phyloP scores from a whole-genome alignment of 1,140 invertebrate genomes.

The Oreohelix idahoensis region DNA sequence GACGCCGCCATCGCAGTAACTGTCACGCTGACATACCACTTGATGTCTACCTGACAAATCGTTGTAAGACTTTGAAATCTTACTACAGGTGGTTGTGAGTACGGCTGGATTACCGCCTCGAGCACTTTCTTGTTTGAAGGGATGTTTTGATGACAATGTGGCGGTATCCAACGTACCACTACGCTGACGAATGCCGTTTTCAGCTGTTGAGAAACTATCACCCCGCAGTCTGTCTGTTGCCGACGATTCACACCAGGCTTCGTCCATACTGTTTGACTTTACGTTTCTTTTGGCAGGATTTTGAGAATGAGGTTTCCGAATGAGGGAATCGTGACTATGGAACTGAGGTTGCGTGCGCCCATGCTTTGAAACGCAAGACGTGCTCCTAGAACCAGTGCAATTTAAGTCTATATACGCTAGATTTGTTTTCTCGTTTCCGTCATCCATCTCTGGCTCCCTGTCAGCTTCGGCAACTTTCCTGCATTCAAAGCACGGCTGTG shows the following conservation, averaged over 20 bases:
- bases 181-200: not conserved
- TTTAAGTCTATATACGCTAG: not conserved
- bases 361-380: not conserved
- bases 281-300: not conserved
- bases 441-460: not conserved
- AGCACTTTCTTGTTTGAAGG: too few relatives aligned
- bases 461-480: not conserved
- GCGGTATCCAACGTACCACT: not conserved
- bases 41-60: not conserved
- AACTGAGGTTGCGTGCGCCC: not conserved
- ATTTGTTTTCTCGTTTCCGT: not conserved
- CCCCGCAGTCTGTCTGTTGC: not conserved
- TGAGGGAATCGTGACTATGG: not conserved
- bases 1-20: too few relatives aligned
- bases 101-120: not conserved
- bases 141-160: not conserved
- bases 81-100: not conserved
- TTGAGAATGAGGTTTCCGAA: not conserved
- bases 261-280: conserved; percentile 4
- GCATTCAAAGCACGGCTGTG: not conserved
- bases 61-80: conserved; percentile 10
- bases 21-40: not conserved
- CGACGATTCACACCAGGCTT: not conserved
- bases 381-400: not conserved
- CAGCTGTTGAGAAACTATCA: not conserved